Evolutionary conservation across 1,140 invertebrate genomes (phyloP).

Genomic region (Rhyzopertha dominica): DNA sequence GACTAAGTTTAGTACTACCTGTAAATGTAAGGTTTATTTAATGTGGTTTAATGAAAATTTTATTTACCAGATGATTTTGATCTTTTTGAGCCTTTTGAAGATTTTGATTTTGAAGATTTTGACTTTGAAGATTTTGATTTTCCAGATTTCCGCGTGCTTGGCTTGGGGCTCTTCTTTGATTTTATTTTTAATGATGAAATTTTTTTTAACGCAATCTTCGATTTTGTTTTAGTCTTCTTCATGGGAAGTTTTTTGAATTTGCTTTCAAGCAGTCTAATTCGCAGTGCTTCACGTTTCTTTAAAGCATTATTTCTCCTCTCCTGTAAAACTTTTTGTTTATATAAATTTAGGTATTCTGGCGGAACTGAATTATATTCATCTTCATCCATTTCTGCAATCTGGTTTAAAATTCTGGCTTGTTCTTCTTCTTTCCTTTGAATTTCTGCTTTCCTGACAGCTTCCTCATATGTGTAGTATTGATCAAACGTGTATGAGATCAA

Average conservation of each 20-base stretch:
- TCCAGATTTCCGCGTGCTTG: slow-evolving; percentile 6
- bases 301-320: slow-evolving; percentile 22
- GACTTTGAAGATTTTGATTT: slow-evolving; percentile 4
- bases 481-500: slow-evolving; percentile 26
- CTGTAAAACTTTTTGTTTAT: slow-evolving; percentile 16
- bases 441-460: slow-evolving; percentile 5
- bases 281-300: slow-evolving; percentile 6
- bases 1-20: too few relatives aligned
- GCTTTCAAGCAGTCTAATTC: too few relatives aligned
- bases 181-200: not conserved
- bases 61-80: slow-evolving; percentile 14
- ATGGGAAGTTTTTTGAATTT: too few relatives aligned
- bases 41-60: too few relatives aligned
- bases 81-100: slow-evolving; percentile 4
- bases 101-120: slow-evolving; percentile 8
- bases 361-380: slow-evolving; percentile 15
- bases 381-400: slow-evolving; percentile 14
- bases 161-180: too few relatives aligned
- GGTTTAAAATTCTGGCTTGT: not conserved
- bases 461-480: slow-evolving; percentile 8
- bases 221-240: not conserved
- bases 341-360: slow-evolving; percentile 12
- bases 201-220: not conserved
- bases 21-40: too few relatives aligned
- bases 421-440: slow-evolving; percentile 10